phyloP scores from a whole-genome alignment of 2,888 invertebrate species.

The Lasioglossum pauxillum region DNA sequence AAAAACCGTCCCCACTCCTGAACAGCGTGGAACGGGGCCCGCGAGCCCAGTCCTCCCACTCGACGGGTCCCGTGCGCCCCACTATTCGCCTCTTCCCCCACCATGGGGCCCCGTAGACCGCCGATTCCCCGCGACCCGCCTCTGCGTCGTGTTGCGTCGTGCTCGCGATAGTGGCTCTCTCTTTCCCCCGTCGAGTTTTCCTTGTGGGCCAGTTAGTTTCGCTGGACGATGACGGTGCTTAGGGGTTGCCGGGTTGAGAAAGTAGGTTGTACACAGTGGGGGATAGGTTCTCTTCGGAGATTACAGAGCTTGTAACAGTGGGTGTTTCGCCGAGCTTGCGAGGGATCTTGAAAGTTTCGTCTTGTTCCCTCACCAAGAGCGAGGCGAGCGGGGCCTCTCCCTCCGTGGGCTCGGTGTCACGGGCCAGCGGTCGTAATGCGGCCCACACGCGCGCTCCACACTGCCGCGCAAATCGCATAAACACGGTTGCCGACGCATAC shows the following conservation, averaged over 20 bases:
- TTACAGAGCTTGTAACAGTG: background rate
- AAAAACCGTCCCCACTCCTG: conserved; percentile 49
- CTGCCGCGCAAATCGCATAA: conserved; percentile 67
- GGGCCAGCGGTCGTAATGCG: conserved; percentile 65
- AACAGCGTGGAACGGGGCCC: conserved; percentile 53
- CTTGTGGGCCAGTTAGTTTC: background rate
- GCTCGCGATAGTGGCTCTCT: conserved; percentile 53
- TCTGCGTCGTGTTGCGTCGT: conserved; percentile 53
- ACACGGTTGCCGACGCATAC: conserved; percentile 72
- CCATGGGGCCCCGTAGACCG: conserved; percentile 44
- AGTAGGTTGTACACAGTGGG: background rate
- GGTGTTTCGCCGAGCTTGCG: background rate
- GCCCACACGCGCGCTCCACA: conserved; percentile 71
- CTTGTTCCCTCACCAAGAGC: conserved; percentile 11
- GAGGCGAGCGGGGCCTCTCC: conserved; percentile 23
- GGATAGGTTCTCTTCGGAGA: background rate
- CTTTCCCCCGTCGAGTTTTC: conserved; percentile 28
- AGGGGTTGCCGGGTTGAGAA: background rate
- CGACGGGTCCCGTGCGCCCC: conserved; percentile 48
- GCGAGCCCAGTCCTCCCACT: conserved; percentile 71
- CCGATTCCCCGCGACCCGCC: conserved; percentile 67
- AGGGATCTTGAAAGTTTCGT: conserved; percentile 17
- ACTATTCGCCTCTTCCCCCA: conserved; percentile 38
- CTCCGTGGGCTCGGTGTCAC: conserved; percentile 55
- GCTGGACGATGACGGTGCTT: background rate